Evolutionary conservation across 2,888 invertebrate species (phyloP), one percentile per base, ranked within the genome.

Genomic region (Acheta domesticus): DNA sequence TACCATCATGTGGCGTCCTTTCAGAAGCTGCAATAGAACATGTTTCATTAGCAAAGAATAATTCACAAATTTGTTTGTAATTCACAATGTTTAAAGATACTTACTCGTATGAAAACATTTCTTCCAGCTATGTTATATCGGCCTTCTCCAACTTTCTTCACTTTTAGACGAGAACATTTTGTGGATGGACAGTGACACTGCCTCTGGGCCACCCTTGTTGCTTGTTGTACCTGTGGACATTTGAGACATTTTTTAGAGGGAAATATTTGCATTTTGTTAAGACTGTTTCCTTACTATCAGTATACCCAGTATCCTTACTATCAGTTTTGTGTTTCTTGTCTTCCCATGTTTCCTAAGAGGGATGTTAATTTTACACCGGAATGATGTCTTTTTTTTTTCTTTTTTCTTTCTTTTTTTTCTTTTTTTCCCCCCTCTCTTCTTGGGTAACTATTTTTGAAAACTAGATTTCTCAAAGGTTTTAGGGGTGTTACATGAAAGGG

Each of bases 1-100:
- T 80, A 97, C 96, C 96, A 97, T 96, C 91, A 96, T 96, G 89
- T 96, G 96, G n/a, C 93, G 92, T 78, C 94, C 96, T 87, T 96
- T 95, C 85, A 96, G 89, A 85, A 96, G 87, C 96, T 96, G 90
- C 8, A 87, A 88, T 84, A 82, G 79, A 77, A 77, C 49, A 20
- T 2, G 12, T 49, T 49, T 21, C 12, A 21, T 23, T 12, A 19
- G 12, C 77, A 20, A 48, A 48, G 16, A 12, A 48, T 12, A 76
- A 76, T 48, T 36, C 16, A 62, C 5, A 4, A 62, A 62, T 5
- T 62, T 62, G 14, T 19, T 62, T 62, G 19, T 48, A n/a, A 23
- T 78, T 74, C 5, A 1, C 1, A 50, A 48, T n/a, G 36, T 48
- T 2, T 2, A 36, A 16, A 16, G 19, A 19, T 78, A 87, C 91